Evolutionary conservation across 2,888 invertebrate genomes (phyloP), one percentile per base, ranked within the genome.

Genomic region (Xiphydria camelus): DNA sequence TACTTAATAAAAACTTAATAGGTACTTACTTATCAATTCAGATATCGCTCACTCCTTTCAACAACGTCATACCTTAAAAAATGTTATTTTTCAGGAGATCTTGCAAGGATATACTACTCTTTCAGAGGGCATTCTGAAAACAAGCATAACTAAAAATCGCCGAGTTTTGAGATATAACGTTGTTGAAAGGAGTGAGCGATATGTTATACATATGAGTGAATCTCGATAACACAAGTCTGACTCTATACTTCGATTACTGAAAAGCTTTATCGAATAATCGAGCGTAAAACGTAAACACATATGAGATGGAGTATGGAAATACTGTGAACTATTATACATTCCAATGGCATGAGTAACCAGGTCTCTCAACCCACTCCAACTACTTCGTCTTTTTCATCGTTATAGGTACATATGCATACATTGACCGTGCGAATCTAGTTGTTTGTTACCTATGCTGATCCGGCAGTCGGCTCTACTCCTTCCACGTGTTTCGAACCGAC

Each of bases 301-400:
- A 57, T 61, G 55, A 59, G 54, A 41, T 49, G 49, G 49, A 39
- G 32, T 47, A 52, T 54, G 57, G 52, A 54, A 57, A 62, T 55
- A 57, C 61, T 62, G 59, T 58, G 62, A 60, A 60, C 61, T 60
- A n/a, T n/a, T n/a, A n/a, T n/a, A 64, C 59, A 62, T 62, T 61
- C 62, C 59, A 47, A 22, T 10, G 12, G 34, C 50, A 45, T 64
- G 62, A 64, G 57, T 61, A 59, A 64, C 47, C 47, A 45, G 36
- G 43, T 54, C 47, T 15, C 6, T 6, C 49, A 44, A 49, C 55
- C 45, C 50, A 55, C 53, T 58, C 52, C 46, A 48, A 32, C 47
- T 48, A 36, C 48, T 26, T 48, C 47, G 7, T 29, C 29, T 29
- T 29, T 10, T 29, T 29, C 29, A 10, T 47, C 45, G 47, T 45